Evolutionary conservation across 2,888 invertebrate species (phyloP), one percentile per base, ranked within the genome.

Genomic region (Elegia similella): DNA sequence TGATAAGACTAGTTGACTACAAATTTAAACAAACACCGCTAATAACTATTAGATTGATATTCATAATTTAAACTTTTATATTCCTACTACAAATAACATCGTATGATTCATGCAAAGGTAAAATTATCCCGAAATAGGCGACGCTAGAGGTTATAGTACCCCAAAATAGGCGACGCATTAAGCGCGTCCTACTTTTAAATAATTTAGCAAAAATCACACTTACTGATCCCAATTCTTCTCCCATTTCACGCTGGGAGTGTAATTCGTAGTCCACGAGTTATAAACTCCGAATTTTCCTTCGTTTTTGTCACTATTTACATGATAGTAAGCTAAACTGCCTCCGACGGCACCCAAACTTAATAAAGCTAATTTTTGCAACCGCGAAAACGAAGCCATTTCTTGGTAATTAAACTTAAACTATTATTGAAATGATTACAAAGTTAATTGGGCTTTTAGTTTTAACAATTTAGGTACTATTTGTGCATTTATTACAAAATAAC

Each of bases 141-240:
- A 38, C 38, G 12, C n/a, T n/a, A n/a, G n/a, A 23, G 2, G 23
- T 23, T 23, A 3, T 2, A 5, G 23, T 2, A 38, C 1, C n/a
- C 38, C 6, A 38, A 38, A 38, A 38, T 38, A 38, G 2, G 38
- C 1, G 38, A 38, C 38, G 12, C n/a, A 6, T n/a, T 23, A 17
- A 29, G 17, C n/a, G 23, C 15, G 44, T 1, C 32, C 43, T 34
- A 43, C 43, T 17, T 50, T 34, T 43, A 7, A 50, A 7, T 57
- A 17, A 52, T 56, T 30, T 56, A 55, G 32, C 29, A 13, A 23
- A 16, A 53, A 43, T 46, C 32, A 30, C 30, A 88, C 93, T 93
- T 92, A 95, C 95, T 94, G 95, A 82, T 98, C 98, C 98, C 98
- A 98, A 85, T 98, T 97, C 56, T 88, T 90, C 70, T 98, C 95